Evolutionary conservation across 2,113 vertebrate genomes (phyloP).

Genomic region (Myrmophylax atrothorax): DNA sequence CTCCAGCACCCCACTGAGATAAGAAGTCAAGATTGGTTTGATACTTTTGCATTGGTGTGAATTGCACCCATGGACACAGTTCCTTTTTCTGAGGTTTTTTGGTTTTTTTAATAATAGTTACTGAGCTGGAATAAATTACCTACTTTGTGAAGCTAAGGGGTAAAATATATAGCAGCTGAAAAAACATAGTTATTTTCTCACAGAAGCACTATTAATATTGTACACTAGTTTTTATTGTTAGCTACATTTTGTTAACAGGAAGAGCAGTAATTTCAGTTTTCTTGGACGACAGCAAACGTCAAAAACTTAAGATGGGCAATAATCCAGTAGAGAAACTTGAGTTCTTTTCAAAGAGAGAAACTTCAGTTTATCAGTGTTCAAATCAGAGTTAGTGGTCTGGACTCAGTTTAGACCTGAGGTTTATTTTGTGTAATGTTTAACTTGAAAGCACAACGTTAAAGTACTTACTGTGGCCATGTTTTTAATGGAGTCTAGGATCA

Average conservation of each 20-base stretch:
- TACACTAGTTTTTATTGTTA: background rate
- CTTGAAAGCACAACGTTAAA: conserved; percentile 48
- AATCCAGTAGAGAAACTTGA: conserved; percentile 36
- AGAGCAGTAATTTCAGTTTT: background rate
- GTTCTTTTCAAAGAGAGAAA: conserved; percentile 7
- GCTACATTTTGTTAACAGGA: conserved; percentile 10
- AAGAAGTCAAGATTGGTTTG: background rate
- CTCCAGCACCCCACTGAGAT: background rate
- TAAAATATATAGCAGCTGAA: background rate
- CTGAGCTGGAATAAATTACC: background rate
- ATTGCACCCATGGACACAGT: background rate
- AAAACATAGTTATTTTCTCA: background rate
- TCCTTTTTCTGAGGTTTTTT: background rate
- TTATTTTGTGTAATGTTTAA: conserved; percentile 42
- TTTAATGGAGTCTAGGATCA: conserved; percentile 58
- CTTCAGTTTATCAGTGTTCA: conserved; percentile 29
- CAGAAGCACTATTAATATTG: background rate
- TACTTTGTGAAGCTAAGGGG: background rate
- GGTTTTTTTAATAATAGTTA: background rate
- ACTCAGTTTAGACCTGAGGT: conserved; percentile 47
- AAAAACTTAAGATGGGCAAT: conserved; percentile 31
- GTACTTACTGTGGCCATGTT: background rate
- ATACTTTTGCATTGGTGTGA: background rate
- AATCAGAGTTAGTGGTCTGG: conserved; percentile 42
- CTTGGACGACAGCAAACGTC: background rate